These are phyloP conservation scores for Halichoerus grypus DNA, from an alignment of 2,113 vertebrate species.

Conservation along the genomic window DNA sequence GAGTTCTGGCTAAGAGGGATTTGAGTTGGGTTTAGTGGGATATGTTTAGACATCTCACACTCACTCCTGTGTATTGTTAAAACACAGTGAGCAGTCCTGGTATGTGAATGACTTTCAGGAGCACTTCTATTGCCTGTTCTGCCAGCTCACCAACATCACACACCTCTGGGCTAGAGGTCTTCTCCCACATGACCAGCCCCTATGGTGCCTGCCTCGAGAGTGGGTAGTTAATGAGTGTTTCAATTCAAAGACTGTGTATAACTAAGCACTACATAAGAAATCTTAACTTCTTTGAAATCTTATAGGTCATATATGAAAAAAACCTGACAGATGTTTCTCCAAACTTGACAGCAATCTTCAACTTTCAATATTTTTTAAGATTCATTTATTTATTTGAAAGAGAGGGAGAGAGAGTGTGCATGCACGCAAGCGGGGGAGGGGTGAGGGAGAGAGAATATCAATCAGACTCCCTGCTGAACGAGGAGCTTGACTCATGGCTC, in stretches of 20 bases:
- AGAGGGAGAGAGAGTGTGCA: neutral
- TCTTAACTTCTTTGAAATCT: neutral
- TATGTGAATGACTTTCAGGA: neutral
- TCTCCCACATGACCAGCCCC: neutral
- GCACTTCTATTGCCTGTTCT: neutral
- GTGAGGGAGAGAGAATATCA: too few species aligned
- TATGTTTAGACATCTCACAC: neutral
- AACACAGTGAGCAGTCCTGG: neutral
- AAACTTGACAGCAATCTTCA: neutral
- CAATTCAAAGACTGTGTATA: neutral
- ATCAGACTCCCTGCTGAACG: too few species aligned
- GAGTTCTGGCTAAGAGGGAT: neutral
- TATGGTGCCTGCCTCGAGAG: accelerated
- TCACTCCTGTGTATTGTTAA: neutral
- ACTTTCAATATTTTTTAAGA: neutral
- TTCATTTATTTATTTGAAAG: too few species aligned
- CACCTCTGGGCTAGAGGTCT: neutral
- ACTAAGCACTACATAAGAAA: neutral
- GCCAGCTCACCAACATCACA: neutral
- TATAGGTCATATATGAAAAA: neutral
- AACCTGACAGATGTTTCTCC: neutral
- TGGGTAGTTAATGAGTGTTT: neutral
- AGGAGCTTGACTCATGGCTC: too few species aligned
- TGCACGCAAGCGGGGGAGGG: too few species aligned
- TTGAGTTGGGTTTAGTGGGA: neutral